Percentiles rank a stretch among this genome's conserved stretches.
Evolutionary conservation across 2,113 vertebrate genomes (phyloP).

Genomic region (Charadrius vociferus): DNA sequence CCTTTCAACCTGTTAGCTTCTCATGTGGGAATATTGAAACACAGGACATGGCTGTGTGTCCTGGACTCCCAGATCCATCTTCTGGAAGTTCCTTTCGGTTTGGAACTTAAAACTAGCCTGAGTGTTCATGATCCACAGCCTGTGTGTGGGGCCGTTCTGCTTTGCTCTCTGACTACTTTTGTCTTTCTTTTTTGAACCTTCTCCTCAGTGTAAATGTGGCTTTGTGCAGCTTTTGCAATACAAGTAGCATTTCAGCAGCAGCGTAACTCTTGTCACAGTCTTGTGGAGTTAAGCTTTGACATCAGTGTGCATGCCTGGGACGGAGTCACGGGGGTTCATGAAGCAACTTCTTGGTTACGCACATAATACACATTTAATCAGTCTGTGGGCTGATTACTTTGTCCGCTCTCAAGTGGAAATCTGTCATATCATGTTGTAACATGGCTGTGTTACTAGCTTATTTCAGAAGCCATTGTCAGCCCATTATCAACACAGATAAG

Average conservation of each 20-base stretch:
- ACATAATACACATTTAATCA: neutral
- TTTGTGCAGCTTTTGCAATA: neutral
- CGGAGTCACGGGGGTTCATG: neutral
- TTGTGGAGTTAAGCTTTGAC: neutral
- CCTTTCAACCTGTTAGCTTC: neutral
- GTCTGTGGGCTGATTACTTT: rapidly evolving
- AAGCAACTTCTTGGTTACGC: neutral
- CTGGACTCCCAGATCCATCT: neutral
- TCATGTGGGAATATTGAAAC: neutral
- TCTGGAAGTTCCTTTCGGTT: neutral
- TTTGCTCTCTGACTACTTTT: neutral
- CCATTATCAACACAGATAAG: neutral
- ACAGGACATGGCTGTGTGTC: neutral
- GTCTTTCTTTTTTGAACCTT: neutral
- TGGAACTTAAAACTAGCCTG: neutral
- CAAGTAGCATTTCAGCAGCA: neutral
- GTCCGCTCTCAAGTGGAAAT: neutral
- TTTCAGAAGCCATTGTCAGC: neutral
- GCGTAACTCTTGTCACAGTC: neutral
- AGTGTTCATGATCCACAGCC: neutral
- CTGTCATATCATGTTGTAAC: neutral
- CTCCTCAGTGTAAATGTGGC: neutral
- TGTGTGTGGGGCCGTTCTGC: neutral
- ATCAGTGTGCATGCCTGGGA: neutral
- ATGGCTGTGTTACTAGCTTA: neutral